Percentiles rank a stretch among this genome's conserved stretches.
These are phyloP conservation scores for Aldabrachelys gigantea DNA, from an alignment of 2,113 vertebrate species.

Conservation along the genomic window DNA sequence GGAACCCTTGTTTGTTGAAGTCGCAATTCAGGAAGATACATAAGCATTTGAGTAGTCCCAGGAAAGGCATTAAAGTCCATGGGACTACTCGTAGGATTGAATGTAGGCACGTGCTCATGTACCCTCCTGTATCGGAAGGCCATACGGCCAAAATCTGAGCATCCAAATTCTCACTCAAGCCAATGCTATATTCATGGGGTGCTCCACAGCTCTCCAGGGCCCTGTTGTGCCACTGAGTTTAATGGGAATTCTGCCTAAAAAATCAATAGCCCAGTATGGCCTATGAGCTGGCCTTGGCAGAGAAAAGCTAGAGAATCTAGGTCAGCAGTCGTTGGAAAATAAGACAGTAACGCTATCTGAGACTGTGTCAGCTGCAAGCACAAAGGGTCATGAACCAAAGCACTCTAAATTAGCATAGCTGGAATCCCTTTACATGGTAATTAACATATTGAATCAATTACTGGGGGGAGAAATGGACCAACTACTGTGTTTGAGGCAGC, in stretches of 20 bases:
- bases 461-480: neutral
- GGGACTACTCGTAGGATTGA: neutral
- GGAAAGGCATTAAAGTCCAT: neutral
- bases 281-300: neutral
- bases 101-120: neutral
- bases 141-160: neutral
- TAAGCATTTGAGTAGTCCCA: neutral
- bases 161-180: neutral
- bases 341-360: neutral
- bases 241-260: neutral
- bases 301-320: neutral
- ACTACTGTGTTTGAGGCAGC: neutral
- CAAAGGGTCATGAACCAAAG: neutral
- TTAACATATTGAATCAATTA: neutral
- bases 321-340: neutral
- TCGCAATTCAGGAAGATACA: neutral
- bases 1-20: neutral
- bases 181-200: neutral
- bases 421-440: neutral
- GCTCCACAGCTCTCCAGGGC: neutral
- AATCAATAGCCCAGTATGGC: neutral
- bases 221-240: neutral
- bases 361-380: neutral
- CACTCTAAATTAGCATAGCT: neutral
- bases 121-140: neutral